Conservation (phyloP, 2,113 vertebrate species). For the Meriones unguiculatus region DNA sequence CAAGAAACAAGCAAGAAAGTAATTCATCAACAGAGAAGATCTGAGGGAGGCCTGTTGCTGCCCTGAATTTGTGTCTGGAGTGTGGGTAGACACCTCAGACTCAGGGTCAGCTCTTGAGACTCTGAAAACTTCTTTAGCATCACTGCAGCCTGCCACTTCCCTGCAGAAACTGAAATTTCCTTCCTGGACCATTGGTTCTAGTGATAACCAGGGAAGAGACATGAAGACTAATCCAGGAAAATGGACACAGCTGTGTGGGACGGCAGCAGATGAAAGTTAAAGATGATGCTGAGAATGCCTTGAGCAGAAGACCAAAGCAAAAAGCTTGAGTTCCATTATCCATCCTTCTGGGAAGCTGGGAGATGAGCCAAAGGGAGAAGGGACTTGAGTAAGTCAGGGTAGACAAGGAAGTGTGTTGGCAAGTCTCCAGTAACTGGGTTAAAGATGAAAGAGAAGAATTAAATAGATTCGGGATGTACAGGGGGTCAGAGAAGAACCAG, state of each 20-base stretch:
- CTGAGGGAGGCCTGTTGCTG: rapidly evolving
- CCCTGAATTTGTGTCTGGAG: not conserved
- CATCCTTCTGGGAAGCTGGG: not conserved
- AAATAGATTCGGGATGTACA: not conserved
- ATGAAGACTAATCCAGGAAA: not conserved
- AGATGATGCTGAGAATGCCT: not conserved
- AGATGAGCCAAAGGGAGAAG: not conserved
- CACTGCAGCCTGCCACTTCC: rapidly evolving
- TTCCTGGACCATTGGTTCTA: not conserved
- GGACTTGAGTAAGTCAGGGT: not conserved
- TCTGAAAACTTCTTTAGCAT: not conserved
- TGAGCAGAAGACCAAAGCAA: not conserved
- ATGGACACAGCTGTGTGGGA: too few species aligned
- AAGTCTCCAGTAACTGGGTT: not conserved
- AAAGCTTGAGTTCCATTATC: not conserved
- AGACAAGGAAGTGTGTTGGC: not conserved
- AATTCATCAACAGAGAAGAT: too few species aligned
- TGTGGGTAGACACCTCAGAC: rapidly evolving
- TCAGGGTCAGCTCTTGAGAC: not conserved
- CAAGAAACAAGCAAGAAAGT: not conserved
- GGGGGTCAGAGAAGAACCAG: not conserved
- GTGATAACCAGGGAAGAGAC: rapidly evolving
- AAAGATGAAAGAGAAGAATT: not conserved
- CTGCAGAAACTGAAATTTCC: not conserved
- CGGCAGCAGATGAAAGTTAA: not conserved